A percentile compares a stretch with the other conserved stretches of the same genome.
Evolutionary conservation across 2,888 invertebrate species (phyloP).

Genomic region (Neoitamus cyanurus): DNA sequence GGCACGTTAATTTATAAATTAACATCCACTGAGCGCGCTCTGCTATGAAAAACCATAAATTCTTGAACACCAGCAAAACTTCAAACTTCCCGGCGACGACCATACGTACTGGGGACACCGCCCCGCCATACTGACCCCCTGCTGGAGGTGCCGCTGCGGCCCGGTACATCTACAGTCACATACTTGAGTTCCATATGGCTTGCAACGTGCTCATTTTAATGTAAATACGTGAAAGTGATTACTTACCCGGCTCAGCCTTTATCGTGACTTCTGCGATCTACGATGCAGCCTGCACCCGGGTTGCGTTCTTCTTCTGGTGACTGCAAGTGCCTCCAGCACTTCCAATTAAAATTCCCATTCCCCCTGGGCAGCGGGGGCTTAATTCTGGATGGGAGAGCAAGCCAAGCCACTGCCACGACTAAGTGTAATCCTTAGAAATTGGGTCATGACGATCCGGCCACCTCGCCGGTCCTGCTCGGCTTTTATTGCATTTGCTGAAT

Average conservation of each 20-base stretch:
- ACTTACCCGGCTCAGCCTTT: conserved; percentile 24
- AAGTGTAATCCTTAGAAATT: conserved; percentile 33
- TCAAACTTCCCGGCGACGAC: not conserved
- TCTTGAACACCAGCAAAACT: conserved; percentile 20
- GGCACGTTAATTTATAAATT: conserved; percentile 32
- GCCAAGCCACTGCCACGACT: not conserved
- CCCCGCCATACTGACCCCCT: not conserved
- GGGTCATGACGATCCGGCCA: conserved; percentile 18
- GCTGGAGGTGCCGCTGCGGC: not conserved
- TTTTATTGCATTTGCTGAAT: conserved; percentile 31
- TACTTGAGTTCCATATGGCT: not conserved
- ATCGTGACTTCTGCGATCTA: conserved; percentile 37
- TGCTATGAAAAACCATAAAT: conserved; percentile 31
- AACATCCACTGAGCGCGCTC: conserved; percentile 8
- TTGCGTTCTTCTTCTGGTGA: not conserved
- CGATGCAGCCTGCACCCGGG: not conserved
- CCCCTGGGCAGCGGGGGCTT: not conserved
- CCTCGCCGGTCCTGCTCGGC: not conserved
- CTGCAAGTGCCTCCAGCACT: conserved; percentile 26
- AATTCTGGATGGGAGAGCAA: not conserved
- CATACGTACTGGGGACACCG: not conserved
- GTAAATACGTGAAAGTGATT: conserved; percentile 38
- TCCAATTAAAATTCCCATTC: conserved; percentile 29
- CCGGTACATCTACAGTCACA: not conserved
- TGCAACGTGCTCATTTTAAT: conserved; percentile 25